Evolutionary conservation across 2,113 vertebrate genomes (phyloP).

Genomic region (Callospermophilus lateralis): DNA sequence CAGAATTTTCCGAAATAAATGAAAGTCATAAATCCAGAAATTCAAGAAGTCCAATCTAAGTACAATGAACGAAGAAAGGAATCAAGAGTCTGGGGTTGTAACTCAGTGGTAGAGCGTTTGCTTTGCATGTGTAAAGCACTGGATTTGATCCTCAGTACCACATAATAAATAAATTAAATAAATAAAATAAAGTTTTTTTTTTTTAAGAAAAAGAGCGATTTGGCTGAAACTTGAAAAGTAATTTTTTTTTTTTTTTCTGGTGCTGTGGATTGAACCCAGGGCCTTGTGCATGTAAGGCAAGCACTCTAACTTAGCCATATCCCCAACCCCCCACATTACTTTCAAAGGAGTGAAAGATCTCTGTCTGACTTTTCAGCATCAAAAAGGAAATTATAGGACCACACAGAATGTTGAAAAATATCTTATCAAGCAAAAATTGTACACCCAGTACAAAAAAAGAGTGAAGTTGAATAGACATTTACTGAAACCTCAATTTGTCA

Average conservation of each 20-base stretch:
- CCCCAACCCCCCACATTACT: background rate
- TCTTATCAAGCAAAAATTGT: background rate
- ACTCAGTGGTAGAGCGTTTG: too few relatives aligned
- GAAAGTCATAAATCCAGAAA: background rate
- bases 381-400: background rate
- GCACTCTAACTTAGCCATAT: too few relatives aligned
- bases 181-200: too few relatives aligned
- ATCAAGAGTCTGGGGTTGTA: too few relatives aligned
- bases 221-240: background rate
- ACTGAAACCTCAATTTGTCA: background rate
- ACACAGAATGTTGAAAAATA: background rate
- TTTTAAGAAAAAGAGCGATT: background rate
- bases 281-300: too few relatives aligned
- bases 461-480: background rate
- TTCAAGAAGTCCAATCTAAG: background rate
- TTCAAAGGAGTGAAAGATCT: background rate
- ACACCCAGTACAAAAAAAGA: background rate
- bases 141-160: too few relatives aligned
- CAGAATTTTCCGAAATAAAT: slow-evolving; percentile 8
- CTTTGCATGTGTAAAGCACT: too few relatives aligned
- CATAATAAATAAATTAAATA: too few relatives aligned
- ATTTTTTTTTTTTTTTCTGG: too few relatives aligned
- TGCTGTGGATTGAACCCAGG: too few relatives aligned
- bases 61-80: background rate
- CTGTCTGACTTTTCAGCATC: background rate